phyloP scores from a whole-genome alignment of 2,888 invertebrate genomes.

The Zonitis immaculata region DNA sequence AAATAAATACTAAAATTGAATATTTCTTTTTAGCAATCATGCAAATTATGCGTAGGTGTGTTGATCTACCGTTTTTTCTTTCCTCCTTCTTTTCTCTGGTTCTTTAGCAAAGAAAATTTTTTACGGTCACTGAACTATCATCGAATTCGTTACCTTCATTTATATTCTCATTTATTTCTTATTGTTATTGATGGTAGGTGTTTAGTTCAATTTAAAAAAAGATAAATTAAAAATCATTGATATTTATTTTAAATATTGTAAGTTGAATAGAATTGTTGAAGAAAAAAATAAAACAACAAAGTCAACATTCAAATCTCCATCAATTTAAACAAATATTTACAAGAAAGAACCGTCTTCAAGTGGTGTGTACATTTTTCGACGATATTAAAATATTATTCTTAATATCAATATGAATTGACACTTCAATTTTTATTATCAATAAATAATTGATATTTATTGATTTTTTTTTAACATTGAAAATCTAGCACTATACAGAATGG shows the following conservation, averaged over 20 bases:
- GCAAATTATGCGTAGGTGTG: neutral
- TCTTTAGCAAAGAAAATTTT: neutral
- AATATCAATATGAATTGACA: too few relatives aligned
- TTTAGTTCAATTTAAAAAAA: too few relatives aligned
- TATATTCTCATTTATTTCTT: constrained; percentile 6
- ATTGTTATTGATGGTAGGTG: constrained; percentile 8
- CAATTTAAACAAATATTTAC: constrained; percentile 3
- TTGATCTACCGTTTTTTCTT: neutral
- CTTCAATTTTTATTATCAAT: too few relatives aligned
- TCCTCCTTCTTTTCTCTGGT: too few relatives aligned
- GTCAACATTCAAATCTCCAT: neutral
- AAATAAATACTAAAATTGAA: neutral
- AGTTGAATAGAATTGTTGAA: neutral
- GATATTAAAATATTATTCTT: neutral
- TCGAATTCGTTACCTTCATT: constrained; percentile 9
- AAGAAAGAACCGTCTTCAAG: neutral
- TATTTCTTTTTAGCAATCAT: neutral
- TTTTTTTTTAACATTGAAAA: too few relatives aligned
- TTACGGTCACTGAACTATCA: neutral
- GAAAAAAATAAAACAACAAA: too few relatives aligned
- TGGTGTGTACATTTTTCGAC: neutral
- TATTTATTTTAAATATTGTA: too few relatives aligned
- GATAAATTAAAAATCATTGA: too few relatives aligned
- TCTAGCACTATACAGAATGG: too few relatives aligned
- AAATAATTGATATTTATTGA: too few relatives aligned